A percentile compares a stretch with the other conserved stretches of the same genome.
Evolutionary conservation across 1,140 invertebrate genomes (phyloP).

Genomic region (Melipona quadrifasciata): DNA sequence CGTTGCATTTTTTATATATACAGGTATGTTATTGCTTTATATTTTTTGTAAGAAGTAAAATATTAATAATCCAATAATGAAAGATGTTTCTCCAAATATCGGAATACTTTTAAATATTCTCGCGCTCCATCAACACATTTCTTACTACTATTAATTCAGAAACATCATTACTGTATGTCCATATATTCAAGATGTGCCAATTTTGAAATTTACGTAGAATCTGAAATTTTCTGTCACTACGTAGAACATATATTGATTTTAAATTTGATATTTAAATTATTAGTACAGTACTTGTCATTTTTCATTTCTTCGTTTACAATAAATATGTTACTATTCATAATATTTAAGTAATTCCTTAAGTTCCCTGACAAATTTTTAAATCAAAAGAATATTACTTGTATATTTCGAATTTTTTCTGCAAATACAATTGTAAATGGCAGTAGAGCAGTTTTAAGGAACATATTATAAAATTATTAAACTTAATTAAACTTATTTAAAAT

Average conservation of each 20-base stretch:
- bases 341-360: constrained; percentile 26
- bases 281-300: constrained; percentile 36
- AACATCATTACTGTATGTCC: constrained; percentile 36
- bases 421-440: neutral
- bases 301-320: constrained; percentile 11
- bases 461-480: neutral
- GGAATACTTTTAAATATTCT: constrained; percentile 10
- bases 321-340: constrained; percentile 12
- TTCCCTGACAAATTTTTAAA: constrained; percentile 21
- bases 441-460: no score
- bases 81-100: constrained; percentile 62
- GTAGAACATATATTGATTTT: no score
- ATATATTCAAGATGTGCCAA: constrained; percentile 5
- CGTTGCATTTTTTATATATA: no score
- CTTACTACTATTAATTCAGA: constrained; percentile 57
- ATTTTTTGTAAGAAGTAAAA: neutral
- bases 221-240: neutral
- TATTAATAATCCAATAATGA: constrained; percentile 65
- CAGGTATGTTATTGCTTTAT: constrained; percentile 17
- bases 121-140: constrained; percentile 34
- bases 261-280: neutral
- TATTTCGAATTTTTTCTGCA: constrained; percentile 46
- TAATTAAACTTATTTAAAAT: neutral
- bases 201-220: constrained; percentile 50
- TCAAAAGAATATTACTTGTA: constrained; percentile 34